Base-by-base conservation (phyloP, 1,140 invertebrate species). In the Pseudoatta argentina region DNA sequence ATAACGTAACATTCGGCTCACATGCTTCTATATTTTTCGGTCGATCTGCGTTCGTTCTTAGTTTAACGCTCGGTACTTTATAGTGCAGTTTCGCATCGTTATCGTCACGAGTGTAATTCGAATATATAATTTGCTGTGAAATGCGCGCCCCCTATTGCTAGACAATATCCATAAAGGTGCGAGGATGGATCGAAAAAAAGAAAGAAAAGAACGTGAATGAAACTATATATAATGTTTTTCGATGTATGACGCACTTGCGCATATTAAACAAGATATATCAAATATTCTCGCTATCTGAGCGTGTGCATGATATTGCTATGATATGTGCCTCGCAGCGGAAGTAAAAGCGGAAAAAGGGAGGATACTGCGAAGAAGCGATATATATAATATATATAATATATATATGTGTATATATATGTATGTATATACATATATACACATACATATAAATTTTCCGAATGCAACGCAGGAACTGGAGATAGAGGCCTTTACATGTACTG, bases 401-500 rank as follows among this genome's bases (percentile, higher is more conserved):
- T 59, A 21, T 53, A 16, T 53, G 51, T 51, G 48, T 51, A 55
- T 55, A 55, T 18, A 18, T 6, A 55, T 18, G 14, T n/a, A 55
- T n/a, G 14, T n/a, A 55, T 7, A 61, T 24, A 61, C 12, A 39
- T 66, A 66, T 67, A 39, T 66, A 66, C 39, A 66, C n/a, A 67
- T 67, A 44, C 39, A 67, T 69, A 69, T 69, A 81, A 81, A 48
- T 81, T 83, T 73, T 83, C 55, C 39, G 69, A 88, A 81, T 72
- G 85, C 88, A 87, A 91, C 69, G 83, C 81, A 78, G 81, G 90
- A 91, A 89, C 81, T 91, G 85, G 90, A 81, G 87, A 89, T 92
- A 92, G 91, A 92, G 91, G 91, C 91, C 91, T 91, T 90, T 92
- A 91, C 92, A 77, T 93, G 92, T 89, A 91, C 90, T 89, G 90